Conservation (phyloP, 2,113 vertebrate genomes). For the Osmerus mordax region DNA sequence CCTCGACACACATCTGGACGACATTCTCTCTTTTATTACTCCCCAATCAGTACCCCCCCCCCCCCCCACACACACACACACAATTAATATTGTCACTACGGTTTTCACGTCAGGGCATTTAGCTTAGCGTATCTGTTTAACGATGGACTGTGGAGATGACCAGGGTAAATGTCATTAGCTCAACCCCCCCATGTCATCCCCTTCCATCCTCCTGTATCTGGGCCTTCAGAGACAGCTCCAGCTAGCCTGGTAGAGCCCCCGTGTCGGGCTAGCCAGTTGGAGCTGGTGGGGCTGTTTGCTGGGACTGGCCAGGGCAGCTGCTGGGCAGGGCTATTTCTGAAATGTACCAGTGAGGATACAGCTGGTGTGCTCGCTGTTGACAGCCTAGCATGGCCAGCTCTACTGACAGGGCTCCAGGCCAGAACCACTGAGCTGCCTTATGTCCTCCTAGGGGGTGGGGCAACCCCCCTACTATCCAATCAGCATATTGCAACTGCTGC, state of each 20-base stretch:
- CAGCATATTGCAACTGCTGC: neutral
- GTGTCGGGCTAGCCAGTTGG: neutral
- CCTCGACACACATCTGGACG: conserved; percentile 20
- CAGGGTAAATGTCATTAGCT: conserved; percentile 26
- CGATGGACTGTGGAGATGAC: conserved; percentile 35
- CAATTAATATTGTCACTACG: conserved; percentile 65
- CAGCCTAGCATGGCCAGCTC: conserved; percentile 38
- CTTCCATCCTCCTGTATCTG: too few relatives aligned
- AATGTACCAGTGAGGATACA: conserved; percentile 57
- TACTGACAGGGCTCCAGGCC: conserved; percentile 34
- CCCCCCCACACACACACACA: conserved; percentile 24
- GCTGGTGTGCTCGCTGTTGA: conserved; percentile 58
- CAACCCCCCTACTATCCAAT: conserved; percentile 23
- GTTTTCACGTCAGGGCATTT: conserved; percentile 48
- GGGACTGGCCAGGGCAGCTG: conserved; percentile 33
- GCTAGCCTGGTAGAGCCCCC: neutral
- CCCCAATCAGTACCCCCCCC: conserved; percentile 53
- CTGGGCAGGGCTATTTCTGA: conserved; percentile 56
- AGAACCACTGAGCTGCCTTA: conserved; percentile 49
- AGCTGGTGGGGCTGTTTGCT: conserved; percentile 28
- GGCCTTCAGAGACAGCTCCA: too few relatives aligned
- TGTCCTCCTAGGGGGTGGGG: conserved; percentile 37
- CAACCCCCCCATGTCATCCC: neutral
- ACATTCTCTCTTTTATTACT: conserved; percentile 37
- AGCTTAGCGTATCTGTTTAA: conserved; percentile 28